Base-by-base conservation (phyloP, 2,797 vertebrate species). In the Phalanger gymnotis region DNA sequence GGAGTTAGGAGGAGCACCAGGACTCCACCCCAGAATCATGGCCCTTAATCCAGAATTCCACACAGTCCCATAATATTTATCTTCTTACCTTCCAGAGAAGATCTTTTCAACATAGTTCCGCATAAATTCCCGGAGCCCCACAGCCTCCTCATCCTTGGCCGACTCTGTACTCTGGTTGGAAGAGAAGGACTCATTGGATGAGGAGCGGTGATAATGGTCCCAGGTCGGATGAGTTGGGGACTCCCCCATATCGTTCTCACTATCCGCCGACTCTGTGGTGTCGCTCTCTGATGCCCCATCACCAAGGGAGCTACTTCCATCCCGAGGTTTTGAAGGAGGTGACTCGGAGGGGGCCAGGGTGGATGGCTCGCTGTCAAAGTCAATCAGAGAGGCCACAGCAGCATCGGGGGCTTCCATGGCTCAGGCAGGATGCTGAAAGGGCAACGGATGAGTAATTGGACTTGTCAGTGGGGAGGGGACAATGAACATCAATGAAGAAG, bases 211-310 rank as follows among this genome's bases (percentile, higher is more conserved):
- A 34, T 99, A 98, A 51, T 99, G 98, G 0, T 98, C 97, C 98
- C 99, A 99, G 98, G 98, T 99, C 0, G 87, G 97, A 19, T 98
- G 98, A 0, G 97, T 98, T 1, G 99, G 98, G 0, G 99, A 99
- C 95, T 99, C 99, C 0, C 98, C 99, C 98, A 98, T 98, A 95
- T 99, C 99, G 0, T 99, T 99, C 96, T 99, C 99, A 0, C 99
- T 99, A 99, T 99, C 99, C 0, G 99, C 99, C 0, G 99, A 99
- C 98, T 99, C 99, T 0, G 99, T 99, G 92, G 99, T 99, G 28
- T 99, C 99, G 0, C 99, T 99, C 97, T 99, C 99, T 0, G 92
- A 98, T 0, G 93, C 96, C 0, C 87, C 92, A 0, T 93, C 98
- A 0, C 53, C 95, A 54, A 96, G 96, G 31, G 97, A 98, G 0